phyloP scores from a whole-genome alignment of 2,113 vertebrate genomes.

The Salvelinus alpinus region DNA sequence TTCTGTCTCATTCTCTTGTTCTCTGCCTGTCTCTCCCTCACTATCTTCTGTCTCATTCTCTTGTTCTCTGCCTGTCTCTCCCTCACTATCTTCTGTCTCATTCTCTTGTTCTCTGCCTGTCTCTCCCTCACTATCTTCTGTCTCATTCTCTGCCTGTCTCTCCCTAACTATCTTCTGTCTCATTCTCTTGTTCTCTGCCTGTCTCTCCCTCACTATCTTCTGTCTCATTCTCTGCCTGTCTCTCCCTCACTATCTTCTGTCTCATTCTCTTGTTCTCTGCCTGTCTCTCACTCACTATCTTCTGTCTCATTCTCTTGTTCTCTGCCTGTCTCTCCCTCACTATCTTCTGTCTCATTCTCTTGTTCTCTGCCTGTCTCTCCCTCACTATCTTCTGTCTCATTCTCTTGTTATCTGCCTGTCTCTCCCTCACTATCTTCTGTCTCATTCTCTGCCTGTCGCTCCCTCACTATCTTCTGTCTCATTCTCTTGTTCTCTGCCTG shows the following conservation, averaged over 20 bases:
- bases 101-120: slow-evolving; percentile 4
- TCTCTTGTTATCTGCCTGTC: slow-evolving; percentile 15
- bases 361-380: slow-evolving; percentile 7
- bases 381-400: too few relatives aligned
- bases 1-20: neutral
- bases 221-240: slow-evolving; percentile 5
- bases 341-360: slow-evolving; percentile 13
- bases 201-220: neutral
- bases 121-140: too few relatives aligned
- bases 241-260: too few relatives aligned
- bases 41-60: slow-evolving; percentile 2
- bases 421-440: too few relatives aligned
- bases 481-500: slow-evolving; percentile 16
- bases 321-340: slow-evolving; percentile 19
- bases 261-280: neutral
- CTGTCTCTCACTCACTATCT: neutral
- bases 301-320: neutral
- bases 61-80: slow-evolving; percentile 1
- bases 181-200: slow-evolving; percentile 1
- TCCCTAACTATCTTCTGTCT: too few relatives aligned
- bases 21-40: slow-evolving; percentile 11
- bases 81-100: neutral
- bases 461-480: slow-evolving; percentile 23
- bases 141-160: slow-evolving; percentile 6
- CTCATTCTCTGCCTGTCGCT: slow-evolving; percentile 5